Conservation (phyloP, 2,113 vertebrate species). For the Syrrhaptes paradoxus region DNA sequence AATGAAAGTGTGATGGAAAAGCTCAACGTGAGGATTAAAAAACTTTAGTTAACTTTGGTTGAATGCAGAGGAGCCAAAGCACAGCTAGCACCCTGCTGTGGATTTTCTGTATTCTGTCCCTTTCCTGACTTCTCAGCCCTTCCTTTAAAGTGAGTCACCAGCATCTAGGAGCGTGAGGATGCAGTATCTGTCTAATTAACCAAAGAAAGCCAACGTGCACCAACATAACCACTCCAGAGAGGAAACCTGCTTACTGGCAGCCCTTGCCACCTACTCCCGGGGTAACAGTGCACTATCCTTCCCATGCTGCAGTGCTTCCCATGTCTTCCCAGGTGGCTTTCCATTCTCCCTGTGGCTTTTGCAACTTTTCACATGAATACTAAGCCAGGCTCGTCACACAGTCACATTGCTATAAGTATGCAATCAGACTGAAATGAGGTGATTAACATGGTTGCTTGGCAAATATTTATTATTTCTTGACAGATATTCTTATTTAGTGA, state of each 20-base stretch:
- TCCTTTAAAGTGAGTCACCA: background rate
- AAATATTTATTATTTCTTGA: slow-evolving; percentile 25
- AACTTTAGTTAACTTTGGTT: background rate
- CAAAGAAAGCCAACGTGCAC: background rate
- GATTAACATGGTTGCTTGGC: background rate
- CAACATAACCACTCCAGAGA: background rate
- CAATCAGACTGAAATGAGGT: background rate
- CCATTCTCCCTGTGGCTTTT: background rate
- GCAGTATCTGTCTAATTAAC: background rate
- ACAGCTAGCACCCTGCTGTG: background rate
- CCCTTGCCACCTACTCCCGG: rapidly evolving
- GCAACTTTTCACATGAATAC: background rate
- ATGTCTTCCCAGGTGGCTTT: background rate
- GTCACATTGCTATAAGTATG: background rate
- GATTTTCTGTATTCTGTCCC: background rate
- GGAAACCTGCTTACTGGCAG: background rate
- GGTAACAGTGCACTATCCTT: rapidly evolving
- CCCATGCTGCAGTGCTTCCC: background rate
- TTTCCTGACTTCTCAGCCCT: background rate
- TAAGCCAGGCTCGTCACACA: rapidly evolving
- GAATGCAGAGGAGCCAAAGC: background rate
- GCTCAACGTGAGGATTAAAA: slow-evolving; percentile 18
- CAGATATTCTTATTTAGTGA: background rate
- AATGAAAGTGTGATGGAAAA: slow-evolving; percentile 26
- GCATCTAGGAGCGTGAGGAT: background rate